A percentile compares a stretch with the other conserved stretches of the same genome.
phyloP scores from a whole-genome alignment of 1,140 invertebrate genomes.

The Drosophila ohnishii region DNA sequence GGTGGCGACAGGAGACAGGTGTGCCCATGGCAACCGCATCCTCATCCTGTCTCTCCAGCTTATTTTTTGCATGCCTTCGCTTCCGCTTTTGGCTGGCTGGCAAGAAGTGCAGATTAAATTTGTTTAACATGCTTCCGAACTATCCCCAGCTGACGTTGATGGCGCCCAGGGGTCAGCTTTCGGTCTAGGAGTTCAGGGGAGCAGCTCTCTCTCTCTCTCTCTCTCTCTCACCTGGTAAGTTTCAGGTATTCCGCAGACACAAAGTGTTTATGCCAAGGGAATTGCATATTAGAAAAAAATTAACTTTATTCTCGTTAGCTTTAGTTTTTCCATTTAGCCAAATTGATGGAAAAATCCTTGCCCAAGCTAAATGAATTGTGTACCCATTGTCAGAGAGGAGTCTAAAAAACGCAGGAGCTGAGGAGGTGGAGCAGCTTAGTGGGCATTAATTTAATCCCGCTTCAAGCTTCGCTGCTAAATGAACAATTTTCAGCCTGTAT shows the following conservation, averaged over 20 bases:
- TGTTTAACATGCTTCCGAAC: constrained; percentile 76
- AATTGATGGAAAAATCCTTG: constrained; percentile 71
- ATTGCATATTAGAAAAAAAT: constrained; percentile 78
- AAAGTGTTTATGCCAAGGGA: constrained; percentile 59
- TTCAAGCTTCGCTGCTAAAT: constrained; percentile 21
- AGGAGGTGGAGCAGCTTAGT: background rate
- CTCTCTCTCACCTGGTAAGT: background rate
- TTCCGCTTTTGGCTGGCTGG: constrained; percentile 44
- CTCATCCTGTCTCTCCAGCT: constrained; percentile 2
- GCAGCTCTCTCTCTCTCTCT: too few species aligned
- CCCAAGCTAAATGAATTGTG: constrained; percentile 52
- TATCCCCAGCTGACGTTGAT: constrained; percentile 49
- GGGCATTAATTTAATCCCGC: constrained; percentile 56
- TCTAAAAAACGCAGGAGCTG: too few species aligned
- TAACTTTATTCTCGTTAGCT: constrained; percentile 62
- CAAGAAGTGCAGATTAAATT: constrained; percentile 81
- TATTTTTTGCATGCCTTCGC: constrained; percentile 31
- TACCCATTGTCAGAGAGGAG: constrained; percentile 38
- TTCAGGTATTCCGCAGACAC: constrained; percentile 18
- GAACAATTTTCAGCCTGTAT: constrained; percentile 51
- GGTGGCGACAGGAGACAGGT: constrained; percentile 39
- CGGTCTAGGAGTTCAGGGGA: background rate
- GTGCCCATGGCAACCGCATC: constrained; percentile 42
- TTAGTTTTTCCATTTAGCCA: constrained; percentile 44
- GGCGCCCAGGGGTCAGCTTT: constrained; percentile 34